phyloP scores from a whole-genome alignment of 2,888 invertebrate species.

The Coleophora flavipennella region DNA sequence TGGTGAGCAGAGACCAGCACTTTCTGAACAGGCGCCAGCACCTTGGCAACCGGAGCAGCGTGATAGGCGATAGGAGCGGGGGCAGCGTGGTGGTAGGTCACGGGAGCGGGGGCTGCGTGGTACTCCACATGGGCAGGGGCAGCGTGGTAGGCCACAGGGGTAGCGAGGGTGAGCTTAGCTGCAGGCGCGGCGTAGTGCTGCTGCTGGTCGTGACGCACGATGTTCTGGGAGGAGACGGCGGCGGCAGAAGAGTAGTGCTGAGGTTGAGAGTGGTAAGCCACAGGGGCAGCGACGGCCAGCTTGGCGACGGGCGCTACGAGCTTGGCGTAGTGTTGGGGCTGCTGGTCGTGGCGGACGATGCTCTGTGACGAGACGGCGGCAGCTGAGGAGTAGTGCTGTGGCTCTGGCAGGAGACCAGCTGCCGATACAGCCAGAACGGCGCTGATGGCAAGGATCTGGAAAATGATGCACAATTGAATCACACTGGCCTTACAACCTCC shows the following conservation, averaged over 20 bases:
- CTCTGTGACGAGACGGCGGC: conserved; percentile 57
- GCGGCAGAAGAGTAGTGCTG: conserved; percentile 16
- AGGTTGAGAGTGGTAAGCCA: too few relatives aligned
- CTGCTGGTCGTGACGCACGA: conserved; percentile 18
- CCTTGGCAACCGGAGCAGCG: conserved; percentile 33
- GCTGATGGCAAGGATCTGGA: conserved; percentile 46
- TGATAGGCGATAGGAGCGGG: conserved; percentile 28
- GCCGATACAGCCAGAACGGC: conserved; percentile 52
- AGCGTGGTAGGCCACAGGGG: conserved; percentile 22
- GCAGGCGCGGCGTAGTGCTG: conserved; percentile 22
- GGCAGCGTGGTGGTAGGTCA: conserved; percentile 37
- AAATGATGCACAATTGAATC: conserved; percentile 4
- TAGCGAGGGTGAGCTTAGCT: conserved; percentile 17
- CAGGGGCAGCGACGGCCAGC: conserved; percentile 16
- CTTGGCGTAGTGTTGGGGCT: conserved; percentile 12
- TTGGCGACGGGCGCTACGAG: conserved; percentile 5
- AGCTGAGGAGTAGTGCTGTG: conserved; percentile 51
- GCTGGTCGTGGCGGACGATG: conserved; percentile 35
- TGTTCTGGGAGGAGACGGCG: conserved; percentile 20
- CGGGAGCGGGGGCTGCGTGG: conserved; percentile 19
- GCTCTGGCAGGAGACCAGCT: conserved; percentile 43
- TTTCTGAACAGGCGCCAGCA: conserved; percentile 26
- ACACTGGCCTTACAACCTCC: too few relatives aligned
- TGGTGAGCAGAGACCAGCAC: conserved; percentile 29
- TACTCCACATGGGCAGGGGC: conserved; percentile 20